phyloP scores from a whole-genome alignment of 2,113 vertebrate genomes.

The Alethe castanea region DNA sequence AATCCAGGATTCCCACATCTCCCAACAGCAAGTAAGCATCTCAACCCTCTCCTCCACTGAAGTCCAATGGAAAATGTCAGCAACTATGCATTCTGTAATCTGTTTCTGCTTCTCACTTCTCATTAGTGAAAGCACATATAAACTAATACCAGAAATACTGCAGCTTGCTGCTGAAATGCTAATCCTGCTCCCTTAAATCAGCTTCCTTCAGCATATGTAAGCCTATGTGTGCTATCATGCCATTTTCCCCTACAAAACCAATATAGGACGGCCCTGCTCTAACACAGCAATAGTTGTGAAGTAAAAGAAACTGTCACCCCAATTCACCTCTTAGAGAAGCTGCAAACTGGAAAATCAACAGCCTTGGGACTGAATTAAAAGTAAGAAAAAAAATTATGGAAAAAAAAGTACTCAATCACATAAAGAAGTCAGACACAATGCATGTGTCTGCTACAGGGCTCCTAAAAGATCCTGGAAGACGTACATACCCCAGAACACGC shows the following conservation, averaged over 20 bases:
- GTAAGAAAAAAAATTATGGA: neutral
- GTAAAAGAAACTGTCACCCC: neutral
- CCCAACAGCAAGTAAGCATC: neutral
- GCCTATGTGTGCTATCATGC: neutral
- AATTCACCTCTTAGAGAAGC: neutral
- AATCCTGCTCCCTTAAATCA: neutral
- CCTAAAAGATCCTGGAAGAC: neutral
- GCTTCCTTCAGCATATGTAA: neutral
- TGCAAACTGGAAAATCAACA: neutral
- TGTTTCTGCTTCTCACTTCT: neutral
- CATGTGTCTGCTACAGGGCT: neutral
- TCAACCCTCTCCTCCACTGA: neutral
- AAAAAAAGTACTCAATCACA: neutral
- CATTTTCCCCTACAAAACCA: neutral
- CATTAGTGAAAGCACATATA: neutral
- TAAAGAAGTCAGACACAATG: neutral
- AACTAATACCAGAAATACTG: neutral
- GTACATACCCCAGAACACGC: neutral
- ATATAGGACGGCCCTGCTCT: neutral
- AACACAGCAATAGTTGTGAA: neutral
- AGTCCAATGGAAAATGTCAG: neutral
- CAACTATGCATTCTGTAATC: neutral
- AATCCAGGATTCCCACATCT: neutral
- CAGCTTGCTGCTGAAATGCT: neutral
- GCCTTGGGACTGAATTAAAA: neutral